Base-by-base conservation (phyloP, 2,113 vertebrate genomes). In the Chamaea fasciata region DNA sequence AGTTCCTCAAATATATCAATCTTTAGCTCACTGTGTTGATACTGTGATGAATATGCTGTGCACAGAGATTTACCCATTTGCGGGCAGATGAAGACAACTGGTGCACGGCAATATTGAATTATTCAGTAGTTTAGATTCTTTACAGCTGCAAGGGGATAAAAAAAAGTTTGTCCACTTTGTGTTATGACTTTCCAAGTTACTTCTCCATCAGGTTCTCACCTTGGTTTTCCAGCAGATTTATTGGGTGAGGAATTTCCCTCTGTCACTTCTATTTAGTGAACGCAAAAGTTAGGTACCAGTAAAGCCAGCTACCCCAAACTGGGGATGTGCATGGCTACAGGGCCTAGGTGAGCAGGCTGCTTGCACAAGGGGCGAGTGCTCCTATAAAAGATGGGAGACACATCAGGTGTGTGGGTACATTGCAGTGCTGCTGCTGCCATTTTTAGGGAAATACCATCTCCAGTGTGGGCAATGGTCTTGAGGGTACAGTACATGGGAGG, bases 81-180 rank as follows among this genome's bases (percentile, higher is more conserved):
- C 53, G 97, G 91, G 69, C 62, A 87, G 71, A 52, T 60, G 47
- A 82, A 71, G 84, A 82, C 35, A 83, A 42, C 67, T 90, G 0
- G 1, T 76, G 50, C 65, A 47, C 73, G 67, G 55, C 47, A 65
- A 13, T 95, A 68, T 83, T 95, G 87, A 97, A 95, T 94, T 92
- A 94, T 80, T 95, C 83, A 95, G 69, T 85, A 83, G 39, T 84
- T 88, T 27, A 89, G 79, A 59, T 77, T 75, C 52, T 81, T 87
- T 76, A 76, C 83, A 88, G 59, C 65, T 92, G 33, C 60, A 63
- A 79, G 47, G 73, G 10, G 55, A 67, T 49, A 79, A 69, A 37
- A 64, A 77, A 23, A 63, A 13, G 12, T 41, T 84, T 87, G 37
- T 59, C 75, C 46, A 62, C 15, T 79, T 47, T 52, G 14, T 53